A percentile compares a stretch with the other conserved stretches of the same genome.
These are phyloP conservation scores for Beaufortia kweichowensis DNA, from an alignment of 2,113 vertebrate genomes.

Conservation along the genomic window DNA sequence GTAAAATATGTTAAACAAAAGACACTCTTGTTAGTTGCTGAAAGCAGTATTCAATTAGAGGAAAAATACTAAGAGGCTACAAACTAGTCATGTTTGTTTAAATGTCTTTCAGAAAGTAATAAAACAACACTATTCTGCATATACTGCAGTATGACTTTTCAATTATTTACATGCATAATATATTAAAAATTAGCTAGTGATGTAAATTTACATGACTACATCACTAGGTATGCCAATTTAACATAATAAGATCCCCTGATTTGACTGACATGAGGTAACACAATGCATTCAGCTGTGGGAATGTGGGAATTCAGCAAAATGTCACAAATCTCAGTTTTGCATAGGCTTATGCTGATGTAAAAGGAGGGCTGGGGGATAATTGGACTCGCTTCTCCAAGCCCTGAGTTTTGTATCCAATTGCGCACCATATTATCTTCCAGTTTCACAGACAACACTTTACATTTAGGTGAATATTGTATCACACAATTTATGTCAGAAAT, in stretches of 20 bases:
- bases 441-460: conserved; percentile 11
- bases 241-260: background rate
- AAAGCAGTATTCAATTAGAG: no score
- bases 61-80: no score
- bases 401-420: background rate
- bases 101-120: background rate
- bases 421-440: background rate
- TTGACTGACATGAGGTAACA: background rate
- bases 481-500: no score
- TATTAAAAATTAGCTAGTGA: background rate
- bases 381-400: background rate
- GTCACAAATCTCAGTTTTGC: conserved; percentile 40
- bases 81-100: no score
- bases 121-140: background rate
- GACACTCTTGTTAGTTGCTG: no score
- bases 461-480: background rate
- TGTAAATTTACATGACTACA: no score
- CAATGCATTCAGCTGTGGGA: background rate
- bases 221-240: no score
- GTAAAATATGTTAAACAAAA: background rate
- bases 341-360: conserved; percentile 17
- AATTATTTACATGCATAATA: background rate
- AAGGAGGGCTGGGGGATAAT: background rate
- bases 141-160: background rate
- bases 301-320: conserved; percentile 17